These are phyloP conservation scores for Atta cephalotes DNA, from an alignment of 1,140 invertebrate species.

Conservation along the genomic window DNA sequence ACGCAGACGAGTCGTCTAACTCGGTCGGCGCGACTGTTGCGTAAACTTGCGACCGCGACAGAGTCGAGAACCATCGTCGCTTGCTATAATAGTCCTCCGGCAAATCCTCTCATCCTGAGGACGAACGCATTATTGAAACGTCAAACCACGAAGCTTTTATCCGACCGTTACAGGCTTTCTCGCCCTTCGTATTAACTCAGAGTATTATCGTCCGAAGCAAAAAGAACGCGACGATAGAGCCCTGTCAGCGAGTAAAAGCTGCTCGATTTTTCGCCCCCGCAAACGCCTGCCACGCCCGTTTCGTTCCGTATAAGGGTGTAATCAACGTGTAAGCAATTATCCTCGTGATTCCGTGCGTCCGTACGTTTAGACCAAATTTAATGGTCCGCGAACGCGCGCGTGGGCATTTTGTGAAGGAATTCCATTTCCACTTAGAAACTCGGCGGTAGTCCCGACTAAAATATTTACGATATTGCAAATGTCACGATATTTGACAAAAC, in stretches of 20 bases:
- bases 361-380: constrained; percentile 36
- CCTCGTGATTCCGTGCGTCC: constrained; percentile 15
- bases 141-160: constrained; percentile 39
- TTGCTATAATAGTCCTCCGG: not conserved
- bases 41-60: constrained; percentile 5
- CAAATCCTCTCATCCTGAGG: constrained; percentile 10
- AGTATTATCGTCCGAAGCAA: constrained; percentile 33
- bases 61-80: constrained; percentile 15
- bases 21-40: constrained; percentile 25
- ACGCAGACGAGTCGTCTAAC: constrained; percentile 34
- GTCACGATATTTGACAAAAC: not conserved
- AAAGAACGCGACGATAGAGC: constrained; percentile 27
- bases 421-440: not conserved
- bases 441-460: not conserved
- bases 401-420: constrained; percentile 15
- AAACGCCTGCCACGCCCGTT: constrained; percentile 39
- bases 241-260: constrained; percentile 27
- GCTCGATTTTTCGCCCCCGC: constrained; percentile 48
- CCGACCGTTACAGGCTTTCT: constrained; percentile 32
- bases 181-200: constrained; percentile 42
- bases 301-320: constrained; percentile 34
- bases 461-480: constrained; percentile 17
- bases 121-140: constrained; percentile 47
- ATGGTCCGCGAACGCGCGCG: constrained; percentile 13
- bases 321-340: constrained; percentile 59